phyloP scores from a whole-genome alignment of 2,888 invertebrate genomes.

The Willowsia nigromaculata region DNA sequence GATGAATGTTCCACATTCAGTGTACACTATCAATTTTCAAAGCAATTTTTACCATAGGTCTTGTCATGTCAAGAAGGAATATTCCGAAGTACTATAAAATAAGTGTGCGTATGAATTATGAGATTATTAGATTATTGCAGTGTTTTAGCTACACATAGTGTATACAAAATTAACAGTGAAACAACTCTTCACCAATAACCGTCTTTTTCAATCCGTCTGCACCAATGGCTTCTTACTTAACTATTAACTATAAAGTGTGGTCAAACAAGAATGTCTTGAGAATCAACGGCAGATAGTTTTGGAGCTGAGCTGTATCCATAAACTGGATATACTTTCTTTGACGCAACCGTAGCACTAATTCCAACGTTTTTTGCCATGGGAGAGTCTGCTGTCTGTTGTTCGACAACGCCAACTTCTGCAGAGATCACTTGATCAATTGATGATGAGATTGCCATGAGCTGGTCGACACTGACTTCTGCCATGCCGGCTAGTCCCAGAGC shows the following conservation, averaged over 20 bases:
- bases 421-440: constrained; percentile 78
- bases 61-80: not conserved
- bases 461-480: constrained; percentile 75
- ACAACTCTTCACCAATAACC: not conserved
- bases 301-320: constrained; percentile 57
- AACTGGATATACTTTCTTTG: constrained; percentile 69
- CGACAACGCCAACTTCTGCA: constrained; percentile 76
- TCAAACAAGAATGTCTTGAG: constrained; percentile 74
- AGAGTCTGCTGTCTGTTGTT: constrained; percentile 77
- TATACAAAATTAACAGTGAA: not conserved
- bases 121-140: constrained; percentile 29
- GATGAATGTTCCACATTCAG: not conserved
- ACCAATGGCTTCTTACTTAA: constrained; percentile 12
- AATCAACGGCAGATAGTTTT: constrained; percentile 37
- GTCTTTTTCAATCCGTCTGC: not conserved
- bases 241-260: not conserved
- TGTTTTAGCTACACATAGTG: not conserved
- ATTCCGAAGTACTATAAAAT: constrained; percentile 1
- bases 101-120: not conserved
- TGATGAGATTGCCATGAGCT: constrained; percentile 75
- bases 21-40: not conserved
- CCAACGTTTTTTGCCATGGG: constrained; percentile 59
- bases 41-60: not conserved
- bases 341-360: constrained; percentile 66
- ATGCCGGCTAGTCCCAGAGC: constrained; percentile 73